Percentiles rank a stretch among this genome's conserved stretches.
Evolutionary conservation across 2,113 vertebrate species (phyloP).

Genomic region (Labeo catla): DNA sequence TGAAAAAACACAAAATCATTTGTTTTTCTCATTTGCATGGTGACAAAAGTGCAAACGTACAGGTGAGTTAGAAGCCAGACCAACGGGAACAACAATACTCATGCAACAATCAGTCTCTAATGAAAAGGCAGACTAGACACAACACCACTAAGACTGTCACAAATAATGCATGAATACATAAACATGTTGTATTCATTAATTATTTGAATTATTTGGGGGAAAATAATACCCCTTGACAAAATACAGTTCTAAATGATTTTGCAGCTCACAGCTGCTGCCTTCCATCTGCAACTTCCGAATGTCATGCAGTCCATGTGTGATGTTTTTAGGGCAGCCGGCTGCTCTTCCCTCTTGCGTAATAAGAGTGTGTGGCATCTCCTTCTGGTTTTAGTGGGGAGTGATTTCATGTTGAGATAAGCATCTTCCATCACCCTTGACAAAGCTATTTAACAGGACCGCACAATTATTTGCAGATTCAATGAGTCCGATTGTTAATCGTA

Average conservation of each 20-base stretch:
- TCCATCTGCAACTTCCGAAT: constrained; percentile 34
- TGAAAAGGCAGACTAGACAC: constrained; percentile 2
- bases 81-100: background rate
- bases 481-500: constrained; percentile 55
- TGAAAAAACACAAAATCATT: background rate
- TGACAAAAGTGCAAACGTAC: background rate
- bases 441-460: constrained; percentile 38
- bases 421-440: constrained; percentile 37
- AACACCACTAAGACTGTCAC: background rate
- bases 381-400: constrained; percentile 28
- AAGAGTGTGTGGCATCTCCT: background rate
- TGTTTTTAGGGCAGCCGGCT: constrained; percentile 8
- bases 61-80: background rate
- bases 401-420: constrained; percentile 19
- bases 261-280: constrained; percentile 20
- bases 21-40: background rate
- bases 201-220: constrained; percentile 12
- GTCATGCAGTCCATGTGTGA: background rate
- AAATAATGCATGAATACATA: background rate
- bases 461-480: constrained; percentile 55
- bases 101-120: constrained; percentile 8
- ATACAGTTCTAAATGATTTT: constrained; percentile 7
- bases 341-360: constrained; percentile 17
- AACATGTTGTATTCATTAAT: background rate
- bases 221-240: constrained; percentile 5